Conservation (phyloP, 2,888 invertebrate genomes). For the Linnaemya vulpina region DNA sequence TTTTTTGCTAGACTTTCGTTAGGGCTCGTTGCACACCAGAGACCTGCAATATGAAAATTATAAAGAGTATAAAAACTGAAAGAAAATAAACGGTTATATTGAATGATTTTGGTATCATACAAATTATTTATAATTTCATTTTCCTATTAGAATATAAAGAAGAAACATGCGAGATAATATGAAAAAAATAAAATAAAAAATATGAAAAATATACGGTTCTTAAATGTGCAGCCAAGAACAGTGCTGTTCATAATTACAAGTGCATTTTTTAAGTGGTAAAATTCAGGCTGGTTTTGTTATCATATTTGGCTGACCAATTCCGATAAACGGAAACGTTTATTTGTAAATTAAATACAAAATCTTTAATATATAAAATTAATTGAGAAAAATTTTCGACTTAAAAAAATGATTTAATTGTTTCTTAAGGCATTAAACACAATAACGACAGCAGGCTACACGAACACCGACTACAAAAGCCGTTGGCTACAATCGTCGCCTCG, state of each 20-base stretch:
- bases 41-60: slow-evolving; percentile 4
- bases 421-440: too few species aligned
- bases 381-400: too few species aligned
- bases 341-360: too few species aligned
- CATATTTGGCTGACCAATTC: too few species aligned
- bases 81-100: slow-evolving; percentile 52
- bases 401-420: too few species aligned
- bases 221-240: slow-evolving; percentile 14
- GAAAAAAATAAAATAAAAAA: neutral
- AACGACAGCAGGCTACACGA: too few species aligned
- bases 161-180: neutral
- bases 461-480: too few species aligned
- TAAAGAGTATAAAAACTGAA: slow-evolving; percentile 21
- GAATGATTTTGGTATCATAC: slow-evolving; percentile 47
- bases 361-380: too few species aligned
- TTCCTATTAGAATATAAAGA: slow-evolving; percentile 25
- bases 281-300: too few species aligned
- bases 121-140: slow-evolving; percentile 62
- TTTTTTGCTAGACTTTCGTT: slow-evolving; percentile 22
- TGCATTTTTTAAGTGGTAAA: neutral
- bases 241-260: neutral
- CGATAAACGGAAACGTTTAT: too few species aligned
- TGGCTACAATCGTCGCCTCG: too few species aligned
- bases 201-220: slow-evolving; percentile 14
- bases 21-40: slow-evolving; percentile 59